Base-by-base conservation (phyloP, 2,113 vertebrate genomes). In the Leptobrachium ailaonicum region DNA sequence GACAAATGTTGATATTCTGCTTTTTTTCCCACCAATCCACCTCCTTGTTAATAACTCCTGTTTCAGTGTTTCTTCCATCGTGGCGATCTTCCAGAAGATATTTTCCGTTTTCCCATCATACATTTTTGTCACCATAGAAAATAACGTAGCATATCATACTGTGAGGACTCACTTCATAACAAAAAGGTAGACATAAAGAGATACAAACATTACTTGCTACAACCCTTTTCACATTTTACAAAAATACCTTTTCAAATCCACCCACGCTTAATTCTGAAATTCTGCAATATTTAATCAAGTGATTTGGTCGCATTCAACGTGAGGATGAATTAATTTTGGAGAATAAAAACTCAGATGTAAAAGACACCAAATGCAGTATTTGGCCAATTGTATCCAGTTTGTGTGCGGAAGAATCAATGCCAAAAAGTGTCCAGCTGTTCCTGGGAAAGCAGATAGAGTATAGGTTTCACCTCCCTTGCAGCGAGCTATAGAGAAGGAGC, bases 401-500 rank as follows among this genome's bases (percentile, higher is more conserved):
- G 71, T 56, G 44, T 60, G 54, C 60, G 66, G 64, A 53, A 81
- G 66, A 54, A 44, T 43, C 79, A 56, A 62, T 62, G 79, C 79
- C 79, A 81, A 63, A 81, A 81, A 81, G 79, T 81, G 54, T 43
- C 78, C 79, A 81, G 79, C 79, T 81, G 79, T 81, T 81, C 79
- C 79, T 81, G 79, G 79, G 79, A 81, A 81, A 74, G 71, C 78
- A 75, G 64, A 80, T 60, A 45, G 64, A 80, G 79, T 53, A 75
- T 81, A 56, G 3, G 56, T 1, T 6, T 73, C 2, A 0, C 41
- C 66, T 63, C 45, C 62, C 58, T 43, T 62, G 50, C 75, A 54
- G 10, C 0, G 32, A 44, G 43, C 1, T 20, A 50, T 64, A 54
- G 54, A 79, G 60, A 77, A 50, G 41, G 42, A 64, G 10, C 58